These are phyloP conservation scores for Lycocerus yunnanus DNA, from an alignment of 2,888 invertebrate genomes.

Conservation along the genomic window DNA sequence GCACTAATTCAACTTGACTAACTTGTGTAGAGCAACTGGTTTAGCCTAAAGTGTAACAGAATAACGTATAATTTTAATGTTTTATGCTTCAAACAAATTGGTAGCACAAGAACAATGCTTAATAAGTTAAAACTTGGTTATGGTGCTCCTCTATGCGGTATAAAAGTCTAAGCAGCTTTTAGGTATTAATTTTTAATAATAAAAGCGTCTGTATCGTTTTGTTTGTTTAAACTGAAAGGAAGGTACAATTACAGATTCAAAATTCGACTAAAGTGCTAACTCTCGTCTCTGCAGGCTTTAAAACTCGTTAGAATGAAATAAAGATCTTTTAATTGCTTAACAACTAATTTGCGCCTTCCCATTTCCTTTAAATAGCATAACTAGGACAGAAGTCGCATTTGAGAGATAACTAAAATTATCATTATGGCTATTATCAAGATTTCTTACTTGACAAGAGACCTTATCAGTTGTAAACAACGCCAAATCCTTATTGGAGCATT, in stretches of 20 bases:
- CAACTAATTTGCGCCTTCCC: conserved; percentile 24
- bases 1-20: conserved; percentile 23
- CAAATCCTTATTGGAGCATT: not conserved
- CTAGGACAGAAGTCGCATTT: conserved; percentile 29
- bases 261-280: conserved; percentile 4
- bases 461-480: not conserved
- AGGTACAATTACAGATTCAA: not conserved
- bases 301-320: conserved; percentile 25
- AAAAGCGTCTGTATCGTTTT: not conserved
- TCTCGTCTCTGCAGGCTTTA: conserved; percentile 1
- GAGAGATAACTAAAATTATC: conserved; percentile 22
- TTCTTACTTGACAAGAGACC: conserved; percentile 6
- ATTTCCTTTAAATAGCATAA: conserved; percentile 15
- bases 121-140: not conserved
- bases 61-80: conserved; percentile 9
- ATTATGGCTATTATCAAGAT: conserved; percentile 23
- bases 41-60: conserved; percentile 11
- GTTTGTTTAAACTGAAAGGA: not conserved
- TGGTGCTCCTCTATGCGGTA: not conserved
- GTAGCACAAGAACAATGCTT: conserved; percentile 6
- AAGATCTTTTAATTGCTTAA: conserved; percentile 28
- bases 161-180: not conserved
- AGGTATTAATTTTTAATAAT: not conserved
- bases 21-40: conserved; percentile 12
- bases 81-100: conserved; percentile 8